Percentiles rank a stretch among this genome's conserved stretches.
Evolutionary conservation across 2,888 invertebrate species (phyloP).

Genomic region (Tineola bisselliella): DNA sequence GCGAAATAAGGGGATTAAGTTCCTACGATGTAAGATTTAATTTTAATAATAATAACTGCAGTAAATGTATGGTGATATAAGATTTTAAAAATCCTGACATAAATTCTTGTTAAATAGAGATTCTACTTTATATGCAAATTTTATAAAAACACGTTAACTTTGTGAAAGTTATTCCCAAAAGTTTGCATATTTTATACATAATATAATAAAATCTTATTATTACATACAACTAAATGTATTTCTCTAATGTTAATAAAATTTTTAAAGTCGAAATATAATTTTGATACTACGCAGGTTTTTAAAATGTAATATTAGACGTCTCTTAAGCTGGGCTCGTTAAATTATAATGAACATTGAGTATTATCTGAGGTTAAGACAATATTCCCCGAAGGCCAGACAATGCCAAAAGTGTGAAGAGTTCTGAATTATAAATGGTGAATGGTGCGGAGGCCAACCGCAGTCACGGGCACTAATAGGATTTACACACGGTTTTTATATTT

Average conservation of each 20-base stretch:
- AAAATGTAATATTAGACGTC: neutral
- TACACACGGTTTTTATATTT: neutral
- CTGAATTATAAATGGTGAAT: slow-evolving; percentile 38
- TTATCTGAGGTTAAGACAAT: slow-evolving; percentile 5
- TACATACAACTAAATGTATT: neutral
- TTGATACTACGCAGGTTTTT: neutral
- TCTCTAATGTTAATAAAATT: neutral
- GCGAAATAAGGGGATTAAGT: slow-evolving; percentile 14
- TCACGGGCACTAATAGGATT: neutral
- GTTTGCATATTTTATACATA: neutral
- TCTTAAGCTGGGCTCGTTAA: neutral
- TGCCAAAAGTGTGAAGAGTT: slow-evolving; percentile 27
- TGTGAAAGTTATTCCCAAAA: neutral
- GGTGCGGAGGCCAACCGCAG: slow-evolving; percentile 20
- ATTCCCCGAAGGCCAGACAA: slow-evolving; percentile 3
- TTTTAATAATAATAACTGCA: neutral
- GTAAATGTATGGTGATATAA: no score
- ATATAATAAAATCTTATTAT: neutral
- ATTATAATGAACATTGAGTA: neutral
- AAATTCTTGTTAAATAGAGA: no score
- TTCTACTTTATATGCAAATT: no score
- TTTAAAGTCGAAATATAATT: neutral
- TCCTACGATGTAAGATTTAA: neutral
- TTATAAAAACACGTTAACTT: no score
- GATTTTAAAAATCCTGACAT: no score